Conservation (phyloP, 2,113 vertebrate species). For the Dromiciops gliroides region DNA sequence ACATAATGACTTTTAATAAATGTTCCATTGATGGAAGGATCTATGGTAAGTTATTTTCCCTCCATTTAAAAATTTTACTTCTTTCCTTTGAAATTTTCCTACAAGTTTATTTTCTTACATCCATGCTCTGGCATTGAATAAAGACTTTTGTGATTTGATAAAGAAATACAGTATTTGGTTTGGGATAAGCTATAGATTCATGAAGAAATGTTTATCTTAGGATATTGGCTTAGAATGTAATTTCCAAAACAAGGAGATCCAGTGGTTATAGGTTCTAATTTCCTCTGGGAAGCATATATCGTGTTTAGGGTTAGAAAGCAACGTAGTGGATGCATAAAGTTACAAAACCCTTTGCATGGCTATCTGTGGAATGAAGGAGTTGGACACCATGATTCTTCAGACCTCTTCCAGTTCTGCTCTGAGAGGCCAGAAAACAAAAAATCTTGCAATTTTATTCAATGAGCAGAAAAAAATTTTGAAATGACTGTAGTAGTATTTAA, state of each 20-base stretch:
- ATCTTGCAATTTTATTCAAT: neutral
- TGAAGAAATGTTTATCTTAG: neutral
- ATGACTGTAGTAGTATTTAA: neutral
- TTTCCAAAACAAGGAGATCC: neutral
- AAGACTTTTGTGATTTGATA: neutral
- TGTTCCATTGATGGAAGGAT: constrained; percentile 84
- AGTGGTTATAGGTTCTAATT: neutral
- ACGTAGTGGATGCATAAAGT: neutral
- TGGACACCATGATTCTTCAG: neutral
- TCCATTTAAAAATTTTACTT: neutral
- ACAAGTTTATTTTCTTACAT: neutral
- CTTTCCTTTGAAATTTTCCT: neutral
- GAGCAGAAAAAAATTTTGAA: neutral
- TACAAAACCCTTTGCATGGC: neutral
- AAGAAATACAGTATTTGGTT: neutral
- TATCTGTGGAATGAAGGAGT: neutral
- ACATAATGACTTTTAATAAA: constrained; percentile 86
- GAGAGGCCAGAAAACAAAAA: neutral
- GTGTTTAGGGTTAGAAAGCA: neutral
- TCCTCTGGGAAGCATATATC: neutral
- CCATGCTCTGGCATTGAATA: neutral
- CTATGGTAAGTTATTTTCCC: constrained; percentile 77
- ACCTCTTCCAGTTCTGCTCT: neutral
- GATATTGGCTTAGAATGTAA: neutral
- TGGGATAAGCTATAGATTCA: neutral